Conservation (phyloP, 2,797 vertebrate species). For the Paratrypauchen microcephalus region DNA sequence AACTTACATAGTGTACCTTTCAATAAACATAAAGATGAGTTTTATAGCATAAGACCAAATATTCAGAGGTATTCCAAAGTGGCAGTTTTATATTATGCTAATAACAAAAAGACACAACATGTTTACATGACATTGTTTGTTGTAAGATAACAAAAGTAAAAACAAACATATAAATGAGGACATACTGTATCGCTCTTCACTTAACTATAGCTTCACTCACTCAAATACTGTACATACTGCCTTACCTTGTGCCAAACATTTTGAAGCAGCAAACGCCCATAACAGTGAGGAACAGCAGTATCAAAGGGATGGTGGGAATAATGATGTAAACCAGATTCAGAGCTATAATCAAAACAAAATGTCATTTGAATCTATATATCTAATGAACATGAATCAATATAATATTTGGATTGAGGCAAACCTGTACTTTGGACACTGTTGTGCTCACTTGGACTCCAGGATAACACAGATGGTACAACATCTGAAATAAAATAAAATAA, state of each 20-base stretch:
- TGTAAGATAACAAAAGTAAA: slow-evolving; percentile 1
- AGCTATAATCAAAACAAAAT: slow-evolving; percentile 27
- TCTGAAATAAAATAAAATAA: slow-evolving; percentile 54
- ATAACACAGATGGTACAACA: slow-evolving; percentile 44
- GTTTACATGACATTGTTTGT: not conserved
- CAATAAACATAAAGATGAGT: not conserved
- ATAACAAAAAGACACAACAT: not conserved
- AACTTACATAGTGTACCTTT: not conserved
- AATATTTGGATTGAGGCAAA: slow-evolving; percentile 17
- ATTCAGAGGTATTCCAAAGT: not conserved
- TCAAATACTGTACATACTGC: not conserved
- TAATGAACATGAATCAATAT: not conserved
- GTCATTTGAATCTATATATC: not conserved
- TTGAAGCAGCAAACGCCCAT: slow-evolving; percentile 84
- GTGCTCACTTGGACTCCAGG: slow-evolving; percentile 64
- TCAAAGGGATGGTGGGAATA: slow-evolving; percentile 82
- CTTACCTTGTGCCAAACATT: slow-evolving; percentile 81
- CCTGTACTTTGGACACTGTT: slow-evolving; percentile 60
- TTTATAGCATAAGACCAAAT: not conserved
- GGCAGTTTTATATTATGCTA: not conserved
- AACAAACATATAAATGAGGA: not conserved
- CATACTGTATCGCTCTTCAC: not conserved
- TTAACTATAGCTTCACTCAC: not conserved
- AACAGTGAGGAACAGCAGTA: slow-evolving; percentile 81
- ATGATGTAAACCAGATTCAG: slow-evolving; percentile 84